Conservation (phyloP, 2,888 invertebrate species). For the Eurytoma adleriae region DNA sequence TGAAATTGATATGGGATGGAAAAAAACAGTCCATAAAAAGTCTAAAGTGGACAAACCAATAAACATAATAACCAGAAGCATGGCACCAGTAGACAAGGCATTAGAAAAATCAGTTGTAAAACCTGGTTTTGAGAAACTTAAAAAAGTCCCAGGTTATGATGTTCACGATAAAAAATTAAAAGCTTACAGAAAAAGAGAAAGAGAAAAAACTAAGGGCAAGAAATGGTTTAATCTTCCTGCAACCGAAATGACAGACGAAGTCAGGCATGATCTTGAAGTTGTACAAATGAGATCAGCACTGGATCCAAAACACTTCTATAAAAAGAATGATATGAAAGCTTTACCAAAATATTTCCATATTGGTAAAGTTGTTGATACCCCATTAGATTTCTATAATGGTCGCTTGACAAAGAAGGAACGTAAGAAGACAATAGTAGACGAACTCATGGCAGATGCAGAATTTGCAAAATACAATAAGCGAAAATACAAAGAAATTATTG, state of each 20-base stretch:
- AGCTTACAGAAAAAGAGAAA: slow-evolving; percentile 81
- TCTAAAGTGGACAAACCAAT: slow-evolving; percentile 71
- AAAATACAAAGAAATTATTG: slow-evolving; percentile 87
- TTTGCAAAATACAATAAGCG: slow-evolving; percentile 89
- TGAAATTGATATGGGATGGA: slow-evolving; percentile 73
- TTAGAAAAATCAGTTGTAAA: slow-evolving; percentile 81
- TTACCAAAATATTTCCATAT: slow-evolving; percentile 95
- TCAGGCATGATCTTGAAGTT: slow-evolving; percentile 91
- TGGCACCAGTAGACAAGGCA: slow-evolving; percentile 75
- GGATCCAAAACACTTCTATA: slow-evolving; percentile 96
- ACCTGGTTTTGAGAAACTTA: slow-evolving; percentile 82
- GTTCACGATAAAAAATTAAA: slow-evolving; percentile 79
- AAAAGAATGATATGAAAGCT: slow-evolving; percentile 90
- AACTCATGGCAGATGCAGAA: slow-evolving; percentile 92
- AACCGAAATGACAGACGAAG: slow-evolving; percentile 92
- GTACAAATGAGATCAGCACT: slow-evolving; percentile 94
- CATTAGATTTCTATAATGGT: slow-evolving; percentile 91
- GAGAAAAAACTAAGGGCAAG: slow-evolving; percentile 88
- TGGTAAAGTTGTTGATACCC: slow-evolving; percentile 89
- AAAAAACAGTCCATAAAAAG: slow-evolving; percentile 70
- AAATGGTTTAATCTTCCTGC: slow-evolving; percentile 94
- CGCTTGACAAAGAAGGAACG: slow-evolving; percentile 90
- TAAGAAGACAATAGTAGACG: slow-evolving; percentile 94
- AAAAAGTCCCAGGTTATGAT: slow-evolving; percentile 79
- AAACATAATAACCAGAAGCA: slow-evolving; percentile 75